phyloP scores from a whole-genome alignment of 1,140 invertebrate genomes.

The Megalopta genalis region DNA sequence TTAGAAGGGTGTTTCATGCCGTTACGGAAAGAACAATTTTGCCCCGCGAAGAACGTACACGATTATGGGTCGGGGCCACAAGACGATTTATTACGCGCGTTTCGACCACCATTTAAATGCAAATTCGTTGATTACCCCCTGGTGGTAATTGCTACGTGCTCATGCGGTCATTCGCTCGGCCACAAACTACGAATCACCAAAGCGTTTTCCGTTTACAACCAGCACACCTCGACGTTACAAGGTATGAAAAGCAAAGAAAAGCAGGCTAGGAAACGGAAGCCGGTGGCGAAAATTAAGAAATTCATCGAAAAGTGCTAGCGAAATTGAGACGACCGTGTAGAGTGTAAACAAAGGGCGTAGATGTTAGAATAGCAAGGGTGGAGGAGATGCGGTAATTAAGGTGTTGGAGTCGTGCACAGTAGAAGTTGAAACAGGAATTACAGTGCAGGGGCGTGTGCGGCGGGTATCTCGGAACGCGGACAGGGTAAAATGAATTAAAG shows the following conservation, averaged over 20 bases:
- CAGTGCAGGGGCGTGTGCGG: neutral
- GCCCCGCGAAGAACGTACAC: conserved; percentile 43
- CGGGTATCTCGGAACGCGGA: neutral
- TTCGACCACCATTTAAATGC: conserved; percentile 75
- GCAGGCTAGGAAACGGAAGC: too few relatives aligned
- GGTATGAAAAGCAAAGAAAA: neutral
- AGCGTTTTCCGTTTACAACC: conserved; percentile 23
- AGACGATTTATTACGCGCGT: conserved; percentile 72
- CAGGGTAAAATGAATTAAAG: neutral
- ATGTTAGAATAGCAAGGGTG: neutral
- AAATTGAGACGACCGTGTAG: neutral
- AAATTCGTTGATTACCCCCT: conserved; percentile 75
- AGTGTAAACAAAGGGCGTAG: neutral
- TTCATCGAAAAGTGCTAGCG: neutral
- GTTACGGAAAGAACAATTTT: conserved; percentile 16
- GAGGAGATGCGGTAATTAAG: neutral
- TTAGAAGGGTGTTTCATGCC: too few relatives aligned
- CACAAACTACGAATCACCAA: conserved; percentile 42
- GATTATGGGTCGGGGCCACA: conserved; percentile 56
- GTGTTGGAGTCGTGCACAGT: neutral
- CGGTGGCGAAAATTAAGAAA: neutral
- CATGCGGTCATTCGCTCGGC: conserved; percentile 42
- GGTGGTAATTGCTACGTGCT: conserved; percentile 73
- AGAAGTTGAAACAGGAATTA: neutral
- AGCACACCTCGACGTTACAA: conserved; percentile 7